phyloP scores from a whole-genome alignment of 2,888 invertebrate genomes.

The Lasioglossum calceatum region DNA sequence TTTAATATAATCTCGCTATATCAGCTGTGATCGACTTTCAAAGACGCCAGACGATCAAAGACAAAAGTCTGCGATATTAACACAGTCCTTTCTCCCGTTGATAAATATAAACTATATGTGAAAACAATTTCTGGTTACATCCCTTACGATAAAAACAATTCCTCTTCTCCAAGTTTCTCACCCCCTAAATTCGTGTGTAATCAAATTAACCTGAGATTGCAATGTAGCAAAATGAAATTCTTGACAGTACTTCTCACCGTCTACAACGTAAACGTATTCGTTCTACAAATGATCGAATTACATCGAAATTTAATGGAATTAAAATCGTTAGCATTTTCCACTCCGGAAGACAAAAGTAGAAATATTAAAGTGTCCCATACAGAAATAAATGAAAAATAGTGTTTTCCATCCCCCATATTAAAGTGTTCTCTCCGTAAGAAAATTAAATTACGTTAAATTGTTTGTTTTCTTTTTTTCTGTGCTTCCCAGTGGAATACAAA shows the following conservation, averaged over 20 bases:
- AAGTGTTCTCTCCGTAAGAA: not conserved
- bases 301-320: not conserved
- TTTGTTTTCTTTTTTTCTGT: not conserved
- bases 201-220: not conserved
- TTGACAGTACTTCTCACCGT: not conserved
- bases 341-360: not conserved
- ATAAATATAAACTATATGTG: not conserved
- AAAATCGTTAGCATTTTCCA: not conserved
- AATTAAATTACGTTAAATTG: not conserved
- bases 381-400: not conserved
- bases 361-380: not conserved
- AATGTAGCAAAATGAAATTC: not conserved
- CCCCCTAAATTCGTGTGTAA: not conserved
- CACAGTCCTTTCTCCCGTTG: not conserved
- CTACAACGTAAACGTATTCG: not conserved
- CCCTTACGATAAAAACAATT: not conserved
- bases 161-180: not conserved
- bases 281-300: not conserved
- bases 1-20: constrained; percentile 78
- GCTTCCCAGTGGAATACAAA: not conserved
- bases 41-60: constrained; percentile 61
- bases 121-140: not conserved
- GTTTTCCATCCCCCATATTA: not conserved
- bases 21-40: constrained; percentile 72
- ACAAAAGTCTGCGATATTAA: not conserved